Base-by-base conservation (phyloP, 2,113 vertebrate genomes). In the Pachyramphus minor region DNA sequence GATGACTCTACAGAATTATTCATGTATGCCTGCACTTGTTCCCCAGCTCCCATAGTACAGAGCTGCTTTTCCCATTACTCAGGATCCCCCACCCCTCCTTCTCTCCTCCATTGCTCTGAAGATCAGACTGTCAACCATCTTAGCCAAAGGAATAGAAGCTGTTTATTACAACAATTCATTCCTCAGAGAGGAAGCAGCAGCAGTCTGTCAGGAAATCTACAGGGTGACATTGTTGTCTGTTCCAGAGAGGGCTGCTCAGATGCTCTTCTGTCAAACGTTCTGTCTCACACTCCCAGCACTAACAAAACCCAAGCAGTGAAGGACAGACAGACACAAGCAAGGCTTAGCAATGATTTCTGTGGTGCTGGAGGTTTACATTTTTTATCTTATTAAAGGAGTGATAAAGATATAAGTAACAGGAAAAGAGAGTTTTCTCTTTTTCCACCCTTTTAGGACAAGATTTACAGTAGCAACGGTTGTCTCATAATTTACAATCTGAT, bases 181-280 rank as follows among this genome's bases (percentile, higher is more conserved):
- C 45, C 56, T 75, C 79, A 74, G 96, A 86, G 84, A 84, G 84
- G 93, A 86, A 93, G 81, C 37, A 88, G 59, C 41, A 96, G 87
- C 47, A 85, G 79, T 6, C 77, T 89, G 80, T 44, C 95, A 97
- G 84, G 73, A 95, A 89, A 59, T 79, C 56, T 45, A 84, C n/a
- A 68, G 69, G 58, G 69, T 56, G 81, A 64, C 30, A 39, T 5
- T 92, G 58, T 8, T 52, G 49, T 37, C 50, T 93, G 80, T 75
- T 94, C 35, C 78, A 69, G 44, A 72, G 17, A 68, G 19, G n/a
- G 67, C 93, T 62, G 80, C 78, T 94, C 74, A 79, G 62, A 25
- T 58, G 50, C 39, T 83, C 59, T 41, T 59, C 55, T 84, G 55
- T 60, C 84, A 84, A 56, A 76, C 8, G 37, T 33, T 92, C 49